Conservation (phyloP, 35 echinoderm and acorn worm genomes). For the Heliocidaris tuberculata region DNA sequence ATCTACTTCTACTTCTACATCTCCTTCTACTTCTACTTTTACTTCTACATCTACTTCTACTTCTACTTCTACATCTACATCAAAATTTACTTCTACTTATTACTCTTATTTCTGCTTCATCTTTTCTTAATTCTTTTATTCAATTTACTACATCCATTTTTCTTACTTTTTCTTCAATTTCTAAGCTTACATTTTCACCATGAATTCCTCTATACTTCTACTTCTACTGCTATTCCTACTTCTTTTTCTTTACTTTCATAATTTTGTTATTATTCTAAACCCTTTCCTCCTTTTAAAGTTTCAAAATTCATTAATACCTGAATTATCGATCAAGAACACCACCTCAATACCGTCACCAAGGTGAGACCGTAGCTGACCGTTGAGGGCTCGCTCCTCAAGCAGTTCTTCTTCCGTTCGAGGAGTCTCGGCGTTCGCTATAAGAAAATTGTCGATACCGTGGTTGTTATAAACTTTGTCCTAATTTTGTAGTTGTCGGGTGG, state of each 20-base stretch:
- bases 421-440: conserved; percentile 51
- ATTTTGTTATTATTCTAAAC: no score
- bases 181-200: no score
- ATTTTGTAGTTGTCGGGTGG: not conserved
- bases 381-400: conserved; percentile 7
- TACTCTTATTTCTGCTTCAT: no score
- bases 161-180: no score
- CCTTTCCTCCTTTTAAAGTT: no score
- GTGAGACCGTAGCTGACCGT: not conserved
- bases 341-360: conserved; percentile 66
- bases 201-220: no score
- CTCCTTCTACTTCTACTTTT: not conserved
- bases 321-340: conserved; percentile 56
- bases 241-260: no score
- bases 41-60: not conserved
- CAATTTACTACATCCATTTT: no score
- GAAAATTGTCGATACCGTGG: not conserved
- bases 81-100: not conserved
- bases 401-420: conserved; percentile 44
- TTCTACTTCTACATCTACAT: not conserved
- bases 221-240: no score
- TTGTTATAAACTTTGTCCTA: not conserved
- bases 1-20: not conserved
- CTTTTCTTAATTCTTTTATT: no score
- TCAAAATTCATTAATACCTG: conserved; percentile 21